These are phyloP conservation scores for Sturnira hondurensis DNA, from an alignment of 2,113 vertebrate genomes.

Conservation along the genomic window DNA sequence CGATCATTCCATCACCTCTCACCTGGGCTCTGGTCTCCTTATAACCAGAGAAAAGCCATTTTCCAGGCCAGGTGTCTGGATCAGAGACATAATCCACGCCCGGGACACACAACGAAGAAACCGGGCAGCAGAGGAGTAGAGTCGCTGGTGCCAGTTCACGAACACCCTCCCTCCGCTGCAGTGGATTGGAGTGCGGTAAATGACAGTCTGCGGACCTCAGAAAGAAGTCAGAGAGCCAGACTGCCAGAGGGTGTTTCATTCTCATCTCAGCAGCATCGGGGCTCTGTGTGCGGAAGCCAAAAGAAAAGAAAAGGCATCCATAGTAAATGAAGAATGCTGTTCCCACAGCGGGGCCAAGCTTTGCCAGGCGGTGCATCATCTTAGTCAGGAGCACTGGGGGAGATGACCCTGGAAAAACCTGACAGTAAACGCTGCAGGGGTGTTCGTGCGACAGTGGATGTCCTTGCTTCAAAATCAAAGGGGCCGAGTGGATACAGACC, in stretches of 20 bases:
- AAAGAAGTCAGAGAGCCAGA: neutral
- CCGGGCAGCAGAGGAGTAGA: neutral
- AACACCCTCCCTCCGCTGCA: neutral
- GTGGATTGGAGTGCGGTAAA: neutral
- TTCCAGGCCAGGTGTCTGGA: neutral
- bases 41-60: neutral
- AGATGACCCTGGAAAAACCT: neutral
- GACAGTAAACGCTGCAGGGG: neutral
- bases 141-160: neutral
- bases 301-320: neutral
- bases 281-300: neutral
- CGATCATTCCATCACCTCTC: neutral
- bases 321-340: neutral
- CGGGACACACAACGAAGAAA: neutral
- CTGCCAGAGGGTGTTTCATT: too few species aligned
- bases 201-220: neutral
- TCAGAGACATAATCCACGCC: neutral
- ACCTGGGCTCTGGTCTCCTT: neutral
- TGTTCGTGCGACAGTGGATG: neutral
- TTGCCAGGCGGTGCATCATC: neutral
- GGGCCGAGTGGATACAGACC: neutral
- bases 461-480: neutral
- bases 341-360: neutral
- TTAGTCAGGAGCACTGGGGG: accelerated
- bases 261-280: neutral